phyloP scores from a whole-genome alignment of 1,140 invertebrate species.

The Drosophila equinoxialis region DNA sequence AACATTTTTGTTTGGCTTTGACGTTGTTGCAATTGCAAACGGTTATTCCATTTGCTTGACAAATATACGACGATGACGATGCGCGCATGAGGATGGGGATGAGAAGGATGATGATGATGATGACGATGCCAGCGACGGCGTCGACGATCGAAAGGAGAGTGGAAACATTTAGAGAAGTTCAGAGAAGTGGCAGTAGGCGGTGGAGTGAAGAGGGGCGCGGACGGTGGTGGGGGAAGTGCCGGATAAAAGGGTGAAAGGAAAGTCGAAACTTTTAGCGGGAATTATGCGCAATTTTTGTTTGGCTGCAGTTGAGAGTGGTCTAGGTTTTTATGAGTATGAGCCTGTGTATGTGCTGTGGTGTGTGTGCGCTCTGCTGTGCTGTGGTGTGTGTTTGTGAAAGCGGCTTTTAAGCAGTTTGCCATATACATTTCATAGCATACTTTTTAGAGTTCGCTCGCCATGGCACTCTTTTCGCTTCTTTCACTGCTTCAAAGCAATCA shows the following conservation, averaged over 20 bases:
- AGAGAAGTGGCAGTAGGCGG: background rate
- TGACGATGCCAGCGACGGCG: background rate
- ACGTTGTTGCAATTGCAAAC: slow-evolving; percentile 78
- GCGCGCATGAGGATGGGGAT: slow-evolving; percentile 19
- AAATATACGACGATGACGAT: slow-evolving; percentile 65
- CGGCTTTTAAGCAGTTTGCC: slow-evolving; percentile 61
- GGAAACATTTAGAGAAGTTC: slow-evolving; percentile 54
- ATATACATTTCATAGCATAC: slow-evolving; percentile 49
- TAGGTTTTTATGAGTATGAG: slow-evolving; percentile 52
- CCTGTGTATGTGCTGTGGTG: slow-evolving; percentile 25
- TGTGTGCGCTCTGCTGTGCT: slow-evolving; percentile 37
- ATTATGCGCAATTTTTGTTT: slow-evolving; percentile 78
- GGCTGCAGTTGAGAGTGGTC: slow-evolving; percentile 56
- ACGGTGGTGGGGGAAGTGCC: background rate
- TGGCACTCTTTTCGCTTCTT: slow-evolving; percentile 11
- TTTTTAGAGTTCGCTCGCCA: slow-evolving; percentile 23
- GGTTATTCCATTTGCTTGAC: slow-evolving; percentile 81
- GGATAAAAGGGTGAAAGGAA: slow-evolving; percentile 14
- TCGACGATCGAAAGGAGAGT: slow-evolving; percentile 1
- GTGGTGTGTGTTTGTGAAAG: slow-evolving; percentile 34
- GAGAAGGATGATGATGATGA: slow-evolving; percentile 10
- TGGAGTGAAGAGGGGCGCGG: background rate
- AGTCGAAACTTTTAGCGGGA: slow-evolving; percentile 69
- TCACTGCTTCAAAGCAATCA: slow-evolving; percentile 68
- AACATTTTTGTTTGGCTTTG: slow-evolving; percentile 81